Evolutionary conservation across 2,888 invertebrate genomes (phyloP).

Genomic region (Metalampra italica): DNA sequence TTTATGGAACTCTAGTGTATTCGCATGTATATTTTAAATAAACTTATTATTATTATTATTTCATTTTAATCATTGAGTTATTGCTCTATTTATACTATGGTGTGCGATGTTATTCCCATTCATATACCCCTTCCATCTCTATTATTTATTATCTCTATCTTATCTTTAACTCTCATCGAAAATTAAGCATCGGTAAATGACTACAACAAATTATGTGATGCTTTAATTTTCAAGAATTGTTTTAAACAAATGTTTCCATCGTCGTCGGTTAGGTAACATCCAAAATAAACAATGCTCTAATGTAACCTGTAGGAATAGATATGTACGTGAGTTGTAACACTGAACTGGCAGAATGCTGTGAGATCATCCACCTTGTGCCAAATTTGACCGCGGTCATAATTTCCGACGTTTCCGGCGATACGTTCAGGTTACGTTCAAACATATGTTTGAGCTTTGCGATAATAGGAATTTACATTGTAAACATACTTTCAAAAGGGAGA

Average conservation of each 20-base stretch:
- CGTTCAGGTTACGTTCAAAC: slow-evolving; percentile 8
- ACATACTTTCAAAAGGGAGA: not conserved
- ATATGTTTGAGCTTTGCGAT: not conserved
- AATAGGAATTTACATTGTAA: not conserved
- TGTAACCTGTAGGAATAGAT: slow-evolving; percentile 22
- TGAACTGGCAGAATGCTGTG: slow-evolving; percentile 29
- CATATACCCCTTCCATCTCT: no score
- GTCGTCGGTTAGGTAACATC: slow-evolving; percentile 17
- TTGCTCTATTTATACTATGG: no score
- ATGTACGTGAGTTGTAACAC: slow-evolving; percentile 31
- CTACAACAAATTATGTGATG: no score
- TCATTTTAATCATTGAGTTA: no score
- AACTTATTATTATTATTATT: no score
- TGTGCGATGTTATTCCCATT: no score
- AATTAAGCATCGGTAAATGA: no score
- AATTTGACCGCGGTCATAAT: slow-evolving; percentile 30
- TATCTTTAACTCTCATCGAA: no score
- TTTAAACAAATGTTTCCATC: not conserved
- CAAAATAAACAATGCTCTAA: slow-evolving; percentile 49
- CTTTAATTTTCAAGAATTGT: slow-evolving; percentile 1
- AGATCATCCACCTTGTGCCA: slow-evolving; percentile 59
- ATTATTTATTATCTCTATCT: no score
- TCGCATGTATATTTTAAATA: no score
- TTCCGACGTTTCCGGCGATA: slow-evolving; percentile 35
- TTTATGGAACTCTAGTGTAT: no score